These are phyloP conservation scores for Periophthalmus modestus DNA, from an alignment of 2,113 vertebrate species.

Conservation along the genomic window DNA sequence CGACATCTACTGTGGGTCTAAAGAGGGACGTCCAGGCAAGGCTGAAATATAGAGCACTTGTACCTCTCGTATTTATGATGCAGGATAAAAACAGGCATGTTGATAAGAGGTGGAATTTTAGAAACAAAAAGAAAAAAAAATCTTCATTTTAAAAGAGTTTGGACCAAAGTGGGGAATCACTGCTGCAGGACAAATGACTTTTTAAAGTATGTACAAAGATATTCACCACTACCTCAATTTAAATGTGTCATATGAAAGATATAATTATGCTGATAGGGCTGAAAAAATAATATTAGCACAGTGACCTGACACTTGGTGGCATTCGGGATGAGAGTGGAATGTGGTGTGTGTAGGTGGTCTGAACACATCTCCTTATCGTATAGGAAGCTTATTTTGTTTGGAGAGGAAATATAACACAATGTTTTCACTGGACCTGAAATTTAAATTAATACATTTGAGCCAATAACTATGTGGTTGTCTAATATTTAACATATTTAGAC, in stretches of 20 bases:
- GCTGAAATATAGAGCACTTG: too few relatives aligned
- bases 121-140: too few relatives aligned
- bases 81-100: too few relatives aligned
- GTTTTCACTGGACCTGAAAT: conserved; percentile 30
- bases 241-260: too few relatives aligned
- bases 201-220: too few relatives aligned
- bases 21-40: not conserved
- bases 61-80: too few relatives aligned
- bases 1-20: not conserved
- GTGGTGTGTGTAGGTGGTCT: conserved; percentile 21
- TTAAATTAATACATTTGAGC: conserved; percentile 35
- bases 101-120: too few relatives aligned
- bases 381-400: conserved; percentile 21
- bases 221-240: too few relatives aligned
- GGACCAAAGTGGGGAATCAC: too few relatives aligned
- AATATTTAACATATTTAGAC: not conserved
- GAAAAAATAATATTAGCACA: conserved; percentile 33
- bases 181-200: too few relatives aligned
- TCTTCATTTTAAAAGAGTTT: too few relatives aligned
- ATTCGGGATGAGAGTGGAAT: conserved; percentile 42
- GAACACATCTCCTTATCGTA: conserved; percentile 13
- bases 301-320: conserved; percentile 30
- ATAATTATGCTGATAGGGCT: not conserved
- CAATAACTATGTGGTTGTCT: conserved; percentile 22
- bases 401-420: conserved; percentile 39